phyloP scores from a whole-genome alignment of 2,888 invertebrate species.

The Proisotoma minuta region DNA sequence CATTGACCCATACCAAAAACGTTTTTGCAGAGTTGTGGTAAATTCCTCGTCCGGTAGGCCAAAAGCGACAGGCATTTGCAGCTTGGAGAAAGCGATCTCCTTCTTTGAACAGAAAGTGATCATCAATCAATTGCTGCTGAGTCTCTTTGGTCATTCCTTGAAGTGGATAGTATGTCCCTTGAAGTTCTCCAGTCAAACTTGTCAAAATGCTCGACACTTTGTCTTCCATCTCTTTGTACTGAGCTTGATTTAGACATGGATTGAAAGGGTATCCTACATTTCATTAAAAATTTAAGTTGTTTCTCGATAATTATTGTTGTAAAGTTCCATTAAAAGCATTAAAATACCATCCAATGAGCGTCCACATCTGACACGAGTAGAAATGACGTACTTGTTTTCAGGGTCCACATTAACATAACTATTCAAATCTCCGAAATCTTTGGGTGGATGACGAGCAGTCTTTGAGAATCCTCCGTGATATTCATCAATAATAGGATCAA shows the following conservation, averaged over 20 bases:
- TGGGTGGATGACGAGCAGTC: slow-evolving; percentile 80
- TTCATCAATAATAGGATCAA: slow-evolving; percentile 96
- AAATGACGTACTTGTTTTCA: slow-evolving; percentile 77
- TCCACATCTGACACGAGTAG: slow-evolving; percentile 93
- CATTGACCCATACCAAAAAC: slow-evolving; percentile 97
- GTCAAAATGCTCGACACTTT: slow-evolving; percentile 75
- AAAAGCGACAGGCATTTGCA: slow-evolving; percentile 77
- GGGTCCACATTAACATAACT: slow-evolving; percentile 90
- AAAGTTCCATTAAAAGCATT: too few relatives aligned
- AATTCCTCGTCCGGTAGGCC: slow-evolving; percentile 96
- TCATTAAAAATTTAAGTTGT: background rate
- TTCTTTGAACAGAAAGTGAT: slow-evolving; percentile 98
- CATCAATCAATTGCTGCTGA: slow-evolving; percentile 93
- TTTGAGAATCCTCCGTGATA: slow-evolving; percentile 94
- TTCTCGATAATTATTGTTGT: too few relatives aligned
- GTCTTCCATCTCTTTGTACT: slow-evolving; percentile 95
- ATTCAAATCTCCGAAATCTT: slow-evolving; percentile 89
- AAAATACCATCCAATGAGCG: slow-evolving; percentile 71
- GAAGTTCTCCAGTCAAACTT: slow-evolving; percentile 75
- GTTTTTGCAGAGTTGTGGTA: slow-evolving; percentile 96
- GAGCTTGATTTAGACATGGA: slow-evolving; percentile 91
- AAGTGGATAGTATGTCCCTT: slow-evolving; percentile 71
- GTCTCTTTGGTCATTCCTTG: slow-evolving; percentile 94
- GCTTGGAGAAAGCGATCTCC: slow-evolving; percentile 75
- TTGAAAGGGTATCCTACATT: slow-evolving; percentile 97